phyloP scores from a whole-genome alignment of 1,140 invertebrate genomes.

The Papilio glaucus region DNA sequence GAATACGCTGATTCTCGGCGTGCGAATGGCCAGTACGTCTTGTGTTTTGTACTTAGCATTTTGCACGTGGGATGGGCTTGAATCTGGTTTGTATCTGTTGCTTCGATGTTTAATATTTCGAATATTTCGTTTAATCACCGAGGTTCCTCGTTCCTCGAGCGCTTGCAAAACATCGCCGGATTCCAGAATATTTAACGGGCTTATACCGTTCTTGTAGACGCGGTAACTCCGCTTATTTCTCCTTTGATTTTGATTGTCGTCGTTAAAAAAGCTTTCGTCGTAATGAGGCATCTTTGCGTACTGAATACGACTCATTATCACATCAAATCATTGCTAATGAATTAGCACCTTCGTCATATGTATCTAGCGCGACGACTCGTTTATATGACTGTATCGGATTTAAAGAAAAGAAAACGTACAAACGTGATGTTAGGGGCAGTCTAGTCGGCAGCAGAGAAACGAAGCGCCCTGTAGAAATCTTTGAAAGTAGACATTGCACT shows the following conservation, averaged over 20 bases:
- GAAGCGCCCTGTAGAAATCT: constrained; percentile 73
- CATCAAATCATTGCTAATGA: constrained; percentile 39
- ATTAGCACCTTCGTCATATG: constrained; percentile 1
- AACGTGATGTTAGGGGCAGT: background rate
- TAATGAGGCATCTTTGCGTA: constrained; percentile 78
- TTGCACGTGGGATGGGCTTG: constrained; percentile 39
- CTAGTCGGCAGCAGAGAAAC: constrained; percentile 58
- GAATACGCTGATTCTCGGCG: constrained; percentile 62
- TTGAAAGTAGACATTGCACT: constrained; percentile 62
- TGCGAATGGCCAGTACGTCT: constrained; percentile 51
- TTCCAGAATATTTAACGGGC: constrained; percentile 60
- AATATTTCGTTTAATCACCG: constrained; percentile 76
- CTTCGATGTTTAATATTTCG: constrained; percentile 74
- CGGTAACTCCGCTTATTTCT: constrained; percentile 82
- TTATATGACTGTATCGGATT: background rate
- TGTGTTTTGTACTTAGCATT: constrained; percentile 49
- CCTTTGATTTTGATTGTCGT: constrained; percentile 80
- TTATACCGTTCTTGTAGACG: constrained; percentile 78
- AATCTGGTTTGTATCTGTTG: constrained; percentile 60
- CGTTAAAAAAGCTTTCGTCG: constrained; percentile 81
- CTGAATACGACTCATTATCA: constrained; percentile 47
- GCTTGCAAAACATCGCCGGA: constrained; percentile 61
- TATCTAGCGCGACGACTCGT: background rate
- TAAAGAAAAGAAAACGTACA: constrained; percentile 19
- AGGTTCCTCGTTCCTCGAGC: constrained; percentile 70